Evolutionary conservation across 2,797 vertebrate species (phyloP).

Genomic region (Apogon talboti): DNA sequence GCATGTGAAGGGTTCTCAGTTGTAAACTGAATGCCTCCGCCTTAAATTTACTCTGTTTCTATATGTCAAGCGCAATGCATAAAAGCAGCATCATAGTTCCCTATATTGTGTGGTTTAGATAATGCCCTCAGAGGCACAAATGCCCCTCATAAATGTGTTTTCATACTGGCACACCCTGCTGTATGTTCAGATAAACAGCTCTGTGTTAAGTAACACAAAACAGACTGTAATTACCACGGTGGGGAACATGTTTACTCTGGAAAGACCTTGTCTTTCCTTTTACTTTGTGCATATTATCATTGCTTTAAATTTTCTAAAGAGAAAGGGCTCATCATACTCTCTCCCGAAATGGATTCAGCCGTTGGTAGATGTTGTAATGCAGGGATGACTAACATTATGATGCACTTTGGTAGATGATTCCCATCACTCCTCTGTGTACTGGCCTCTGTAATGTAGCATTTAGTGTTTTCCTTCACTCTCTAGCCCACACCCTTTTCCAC

Average conservation of each 20-base stretch:
- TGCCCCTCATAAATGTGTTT: not conserved
- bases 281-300: not conserved
- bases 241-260: not conserved
- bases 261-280: not conserved
- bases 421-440: not conserved
- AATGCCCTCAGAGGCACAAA: not conserved
- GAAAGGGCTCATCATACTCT: not conserved
- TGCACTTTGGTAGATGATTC: not conserved
- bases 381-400: not conserved
- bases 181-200: not conserved
- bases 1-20: slow-evolving; percentile 12
- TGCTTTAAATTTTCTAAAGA: not conserved
- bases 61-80: not conserved
- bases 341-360: not conserved
- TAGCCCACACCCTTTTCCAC: slow-evolving; percentile 45
- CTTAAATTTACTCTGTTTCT: not conserved
- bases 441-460: not conserved
- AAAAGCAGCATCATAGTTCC: not conserved
- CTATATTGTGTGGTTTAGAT: slow-evolving; percentile 10
- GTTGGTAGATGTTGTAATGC: slow-evolving; percentile 12
- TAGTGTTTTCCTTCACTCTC: slow-evolving; percentile 8
- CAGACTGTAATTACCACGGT: not conserved
- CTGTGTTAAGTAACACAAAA: not conserved
- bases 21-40: not conserved
- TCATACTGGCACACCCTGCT: slow-evolving; percentile 16